Base-by-base conservation (phyloP, 2,113 vertebrate genomes). In the Campylomormyrus tamandua region DNA sequence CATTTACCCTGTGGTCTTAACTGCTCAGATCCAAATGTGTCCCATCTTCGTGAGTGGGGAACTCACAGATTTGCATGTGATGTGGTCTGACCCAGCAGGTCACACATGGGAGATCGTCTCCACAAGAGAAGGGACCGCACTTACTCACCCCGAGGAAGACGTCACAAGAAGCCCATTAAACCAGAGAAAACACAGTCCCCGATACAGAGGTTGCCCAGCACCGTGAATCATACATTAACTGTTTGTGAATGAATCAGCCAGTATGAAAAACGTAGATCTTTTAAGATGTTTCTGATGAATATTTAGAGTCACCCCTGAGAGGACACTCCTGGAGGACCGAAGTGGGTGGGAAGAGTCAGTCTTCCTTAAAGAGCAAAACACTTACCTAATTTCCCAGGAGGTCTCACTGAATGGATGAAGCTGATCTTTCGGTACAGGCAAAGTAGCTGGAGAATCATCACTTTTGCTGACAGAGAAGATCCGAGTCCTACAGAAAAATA, bases 61-160 rank as follows among this genome's bases (percentile, higher is more conserved):
- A 39, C 50, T 35, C n/a, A 39, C 85, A 87, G 15, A 53, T 53
- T 53, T 53, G 83, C 83, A 17, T 84, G 39, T 46, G 42, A 84
- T 84, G 83, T 84, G 42, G 42, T 84, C 45, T 84, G 45, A 84
- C 17, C 45, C 42, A 48, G 24, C 83, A 53, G 27, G 50, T 53
- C 85, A 87, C 85, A 87, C 85, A 39, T 87, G 50, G 85, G 10
- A 87, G 50, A 53, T 17, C 17, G 24, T 53, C 50, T 53, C 85
- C 83, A 86, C 83, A 86, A 86, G 45, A 86, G 48, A 86, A 27
- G 50, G 50, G 85, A 53, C 85, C 85, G n/a, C 85, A 87, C 17
- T 87, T 52, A 49, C 48, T 52, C 31, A 53, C 50, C 27, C 50
- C 5, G 31, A 31, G 49, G 48, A 49, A 53, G 49, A 53, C 24